A percentile compares a stretch with the other conserved stretches of the same genome.
These are phyloP conservation scores for Limnephilus marmoratus DNA, from an alignment of 2,888 invertebrate genomes.

Conservation along the genomic window DNA sequence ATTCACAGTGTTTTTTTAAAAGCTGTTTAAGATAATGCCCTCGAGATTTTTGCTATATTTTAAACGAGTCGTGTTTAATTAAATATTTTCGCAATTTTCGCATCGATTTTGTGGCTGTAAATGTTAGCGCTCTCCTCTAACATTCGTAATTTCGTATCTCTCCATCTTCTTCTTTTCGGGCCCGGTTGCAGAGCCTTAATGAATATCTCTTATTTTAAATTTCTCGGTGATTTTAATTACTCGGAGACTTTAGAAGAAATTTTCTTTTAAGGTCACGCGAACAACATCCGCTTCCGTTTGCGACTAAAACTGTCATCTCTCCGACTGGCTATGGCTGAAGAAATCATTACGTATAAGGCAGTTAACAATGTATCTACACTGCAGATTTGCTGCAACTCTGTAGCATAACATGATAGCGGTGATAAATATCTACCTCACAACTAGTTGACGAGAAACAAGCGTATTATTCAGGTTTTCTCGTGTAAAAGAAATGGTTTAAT, in stretches of 20 bases:
- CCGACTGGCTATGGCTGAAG: not conserved
- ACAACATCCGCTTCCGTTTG: slow-evolving; percentile 12
- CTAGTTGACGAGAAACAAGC: not conserved
- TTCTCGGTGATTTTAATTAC: not conserved
- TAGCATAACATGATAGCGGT: not conserved
- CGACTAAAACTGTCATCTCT: slow-evolving; percentile 1
- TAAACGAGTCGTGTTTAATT: too few species aligned
- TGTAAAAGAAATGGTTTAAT: not conserved
- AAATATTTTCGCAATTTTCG: too few species aligned
- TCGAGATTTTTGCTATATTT: too few species aligned
- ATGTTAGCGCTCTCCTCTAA: too few species aligned
- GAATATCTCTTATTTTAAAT: not conserved
- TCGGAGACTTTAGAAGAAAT: not conserved
- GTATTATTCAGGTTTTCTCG: not conserved
- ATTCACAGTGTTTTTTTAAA: too few species aligned
- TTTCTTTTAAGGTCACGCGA: slow-evolving; percentile 9
- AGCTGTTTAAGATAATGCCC: too few species aligned
- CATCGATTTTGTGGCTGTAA: too few species aligned
- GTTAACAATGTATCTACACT: not conserved
- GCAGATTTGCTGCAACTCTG: not conserved
- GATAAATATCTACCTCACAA: not conserved
- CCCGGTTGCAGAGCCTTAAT: too few species aligned
- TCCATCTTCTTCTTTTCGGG: too few species aligned
- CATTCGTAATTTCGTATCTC: too few species aligned
- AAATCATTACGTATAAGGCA: not conserved